Percentiles rank a stretch among this genome's conserved stretches.
These are phyloP conservation scores for Popillia japonica DNA, from an alignment of 1,140 invertebrate genomes.

Conservation along the genomic window DNA sequence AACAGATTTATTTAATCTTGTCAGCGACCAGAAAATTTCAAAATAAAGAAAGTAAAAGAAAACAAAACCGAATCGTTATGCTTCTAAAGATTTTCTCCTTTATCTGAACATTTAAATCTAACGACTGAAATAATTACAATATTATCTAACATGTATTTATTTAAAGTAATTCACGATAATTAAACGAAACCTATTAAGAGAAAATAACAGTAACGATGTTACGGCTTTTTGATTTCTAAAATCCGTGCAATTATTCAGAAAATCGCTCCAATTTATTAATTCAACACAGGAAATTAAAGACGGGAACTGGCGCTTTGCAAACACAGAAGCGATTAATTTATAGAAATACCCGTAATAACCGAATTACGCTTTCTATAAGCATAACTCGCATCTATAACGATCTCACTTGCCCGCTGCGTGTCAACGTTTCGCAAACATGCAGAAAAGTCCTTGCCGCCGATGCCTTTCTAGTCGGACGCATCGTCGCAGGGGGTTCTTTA, in stretches of 20 bases:
- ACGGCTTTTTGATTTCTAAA: conserved; percentile 22
- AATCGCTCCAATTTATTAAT: conserved; percentile 24
- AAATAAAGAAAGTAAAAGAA: too few relatives aligned
- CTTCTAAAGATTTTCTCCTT: too few relatives aligned
- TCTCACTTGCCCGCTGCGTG: too few relatives aligned
- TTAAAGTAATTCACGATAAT: background rate
- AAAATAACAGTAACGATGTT: background rate
- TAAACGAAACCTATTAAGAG: background rate
- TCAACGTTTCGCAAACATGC: too few relatives aligned
- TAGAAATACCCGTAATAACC: background rate
- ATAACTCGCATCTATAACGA: too few relatives aligned
- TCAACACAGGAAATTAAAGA: conserved; percentile 1
- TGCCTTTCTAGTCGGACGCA: background rate
- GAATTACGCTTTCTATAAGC: background rate
- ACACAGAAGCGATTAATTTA: background rate
- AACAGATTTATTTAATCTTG: too few relatives aligned
- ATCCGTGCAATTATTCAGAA: conserved; percentile 12
- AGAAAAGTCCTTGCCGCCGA: background rate
- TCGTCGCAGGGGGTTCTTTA: background rate
- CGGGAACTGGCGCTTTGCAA: background rate
- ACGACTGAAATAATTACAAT: background rate
- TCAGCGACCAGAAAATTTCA: too few relatives aligned
- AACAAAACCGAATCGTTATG: too few relatives aligned
- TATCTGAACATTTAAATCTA: too few relatives aligned
- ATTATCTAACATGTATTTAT: background rate